Conservation (phyloP, 1,140 invertebrate genomes). For the Trichonephila inaurata region DNA sequence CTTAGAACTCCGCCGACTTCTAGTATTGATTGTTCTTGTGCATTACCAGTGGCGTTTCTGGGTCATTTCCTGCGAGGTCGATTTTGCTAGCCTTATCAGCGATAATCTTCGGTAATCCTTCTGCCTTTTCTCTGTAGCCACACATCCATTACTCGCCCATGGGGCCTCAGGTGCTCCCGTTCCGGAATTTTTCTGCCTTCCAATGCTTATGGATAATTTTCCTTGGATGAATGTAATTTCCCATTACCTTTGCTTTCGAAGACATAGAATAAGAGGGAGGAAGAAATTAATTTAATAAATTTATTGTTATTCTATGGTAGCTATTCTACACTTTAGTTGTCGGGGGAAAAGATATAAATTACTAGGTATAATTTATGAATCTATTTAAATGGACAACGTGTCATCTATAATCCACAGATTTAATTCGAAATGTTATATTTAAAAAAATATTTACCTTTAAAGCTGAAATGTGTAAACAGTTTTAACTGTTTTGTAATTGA, state of each 20-base stretch:
- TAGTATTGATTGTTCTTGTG: slow-evolving; percentile 49
- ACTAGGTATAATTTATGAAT: too few species aligned
- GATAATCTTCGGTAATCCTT: slow-evolving; percentile 67
- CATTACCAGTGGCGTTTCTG: slow-evolving; percentile 63
- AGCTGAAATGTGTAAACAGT: too few species aligned
- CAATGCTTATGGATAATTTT: slow-evolving; percentile 19
- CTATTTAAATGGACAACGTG: too few species aligned
- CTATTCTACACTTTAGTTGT: too few species aligned
- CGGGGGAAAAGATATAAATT: too few species aligned
- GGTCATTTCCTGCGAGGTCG: slow-evolving; percentile 69
- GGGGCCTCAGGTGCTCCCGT: slow-evolving; percentile 50
- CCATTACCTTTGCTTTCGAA: background rate
- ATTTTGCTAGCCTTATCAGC: slow-evolving; percentile 63
- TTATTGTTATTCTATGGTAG: too few species aligned
- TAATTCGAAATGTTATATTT: too few species aligned
- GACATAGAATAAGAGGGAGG: background rate
- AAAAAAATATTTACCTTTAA: too few species aligned
- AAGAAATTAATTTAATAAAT: background rate
- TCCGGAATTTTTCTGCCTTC: background rate
- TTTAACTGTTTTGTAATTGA: too few species aligned
- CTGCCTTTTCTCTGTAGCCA: slow-evolving; percentile 29
- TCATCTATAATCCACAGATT: too few species aligned
- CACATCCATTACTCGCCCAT: slow-evolving; percentile 41
- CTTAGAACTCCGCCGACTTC: background rate
- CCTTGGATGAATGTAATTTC: background rate